A percentile compares a stretch with the other conserved stretches of the same genome.
Evolutionary conservation across 2,888 invertebrate genomes (phyloP).

Genomic region (Acanthosepion pharaonis): DNA sequence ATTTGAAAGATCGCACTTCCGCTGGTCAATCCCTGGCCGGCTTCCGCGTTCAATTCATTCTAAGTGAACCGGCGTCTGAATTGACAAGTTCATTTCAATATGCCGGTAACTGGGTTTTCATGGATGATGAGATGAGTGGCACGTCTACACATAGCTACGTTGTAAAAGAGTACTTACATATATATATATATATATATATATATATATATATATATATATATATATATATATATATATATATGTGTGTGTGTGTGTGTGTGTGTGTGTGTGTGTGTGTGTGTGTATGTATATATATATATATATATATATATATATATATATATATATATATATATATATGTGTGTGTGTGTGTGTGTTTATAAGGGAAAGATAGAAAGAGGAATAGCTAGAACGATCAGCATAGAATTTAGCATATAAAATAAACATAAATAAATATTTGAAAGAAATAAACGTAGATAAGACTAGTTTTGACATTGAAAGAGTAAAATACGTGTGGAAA

Average conservation of each 20-base stretch:
- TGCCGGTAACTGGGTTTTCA: neutral
- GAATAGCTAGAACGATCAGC: too few relatives aligned
- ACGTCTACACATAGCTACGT: neutral
- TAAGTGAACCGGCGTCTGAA: constrained; percentile 4
- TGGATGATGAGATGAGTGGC: neutral
- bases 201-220: too few relatives aligned
- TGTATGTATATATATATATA: neutral
- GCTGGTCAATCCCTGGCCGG: neutral
- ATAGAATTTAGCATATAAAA: too few relatives aligned
- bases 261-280: too few relatives aligned
- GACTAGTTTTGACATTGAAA: too few relatives aligned
- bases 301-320: neutral
- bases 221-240: neutral
- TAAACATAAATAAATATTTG: too few relatives aligned
- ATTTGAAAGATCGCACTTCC: neutral
- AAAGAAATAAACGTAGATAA: too few relatives aligned
- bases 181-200: too few relatives aligned
- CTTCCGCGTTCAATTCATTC: neutral
- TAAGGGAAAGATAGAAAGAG: too few relatives aligned
- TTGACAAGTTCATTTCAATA: neutral
- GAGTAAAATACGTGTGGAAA: too few relatives aligned
- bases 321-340: neutral
- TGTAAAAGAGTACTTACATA: neutral
- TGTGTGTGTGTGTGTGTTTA: too few relatives aligned
- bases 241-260: too few relatives aligned